Base-by-base conservation (phyloP, 2,113 vertebrate genomes). In the Phodopus roborovskii region DNA sequence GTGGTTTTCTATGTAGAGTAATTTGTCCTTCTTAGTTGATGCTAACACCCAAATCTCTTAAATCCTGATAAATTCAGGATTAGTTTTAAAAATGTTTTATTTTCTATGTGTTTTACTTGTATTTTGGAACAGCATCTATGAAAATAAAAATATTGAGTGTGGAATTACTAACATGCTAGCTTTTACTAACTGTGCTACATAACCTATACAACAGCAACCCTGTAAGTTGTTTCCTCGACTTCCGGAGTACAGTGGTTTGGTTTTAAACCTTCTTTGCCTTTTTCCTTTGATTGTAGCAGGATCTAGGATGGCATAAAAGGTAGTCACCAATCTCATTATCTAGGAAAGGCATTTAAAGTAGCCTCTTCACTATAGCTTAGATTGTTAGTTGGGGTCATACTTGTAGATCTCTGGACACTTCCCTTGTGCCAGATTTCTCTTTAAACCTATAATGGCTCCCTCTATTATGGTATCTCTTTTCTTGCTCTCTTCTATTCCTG, bases 41-140 rank as follows among this genome's bases (percentile, higher is more conserved):
- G 56, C 90, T 15, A 81, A 39, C 8, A 16, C 11, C 56, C 2
- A 68, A 8, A 58, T 93, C 86, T 90, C 33, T 66, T 93, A 91
- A 45, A 19, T 85, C 39, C 22, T n/a, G 16, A 10, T 7, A 50
- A 84, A 33, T n/a, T 94, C n/a, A 92, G 84, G 90, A 7, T 84
- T 88, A 48, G 33, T 92, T 95, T 24, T 88, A 66, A 92, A 64
- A 88, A 95, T 94, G 26, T 22, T 92, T 95, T 94, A 62, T 87
- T 92, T 94, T 94, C 86, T 86, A 68, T 75, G 24, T 62, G 4
- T 77, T 79, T 88, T n/a, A 33, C 78, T 91, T 91, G 60, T 96
- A 13, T 82, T 92, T 91, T 88, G 60, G 71, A 78, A 60, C 10
- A 30, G 74, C 42, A 71, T 26, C 86, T 77, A 88, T 56, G 89